Base-by-base conservation (phyloP, 2,797 vertebrate genomes). In the Muscicapa striata region DNA sequence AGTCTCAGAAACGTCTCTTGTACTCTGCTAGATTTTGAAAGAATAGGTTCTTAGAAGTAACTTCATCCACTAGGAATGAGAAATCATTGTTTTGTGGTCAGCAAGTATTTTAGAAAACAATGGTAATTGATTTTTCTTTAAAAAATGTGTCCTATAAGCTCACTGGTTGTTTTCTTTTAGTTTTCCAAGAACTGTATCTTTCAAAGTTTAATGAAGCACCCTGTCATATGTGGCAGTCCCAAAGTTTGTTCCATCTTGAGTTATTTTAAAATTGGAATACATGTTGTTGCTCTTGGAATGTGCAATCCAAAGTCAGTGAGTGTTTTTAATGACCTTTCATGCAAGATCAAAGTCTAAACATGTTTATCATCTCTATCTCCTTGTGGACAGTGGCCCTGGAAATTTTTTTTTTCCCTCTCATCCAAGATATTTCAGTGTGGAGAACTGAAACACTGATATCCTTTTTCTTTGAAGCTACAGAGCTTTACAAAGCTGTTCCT, bases 1-100 rank as follows among this genome's bases (percentile, higher is more conserved):
- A 77, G 52, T 38, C 62, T 83, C 79, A 90, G 54, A 92, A 96
- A 87, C 13, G 8, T 66, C 82, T 83, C 59, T 77, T 87, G n/a
- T 17, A 52, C 16, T 84, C 30, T 59, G 30, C 40, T 67, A 27
- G 12, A 23, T 68, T 81, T 84, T 62, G 46, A 84, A 57, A 78
- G 49, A 87, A 21, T 55, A 45, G 21, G 29, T 74, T 89, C 75
- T 63, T 38, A 46, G 43, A 86, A 57, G 38, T 84, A 84, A 78
- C 72, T 95, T 86, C 68, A 94, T 26, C 41, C 34, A 72, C 73
- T 40, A 46, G 24, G 59, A 90, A 82, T 22, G 78, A 24, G 24
- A 66, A 92, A 74, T 57, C 75, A 67, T 36, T 59, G 64, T 34
- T 87, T 70, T 79, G 80, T 92, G 61, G 14, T 49, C 83, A 94